phyloP scores from a whole-genome alignment of 2,888 invertebrate genomes.

The Gonocerus acuteangulatus region DNA sequence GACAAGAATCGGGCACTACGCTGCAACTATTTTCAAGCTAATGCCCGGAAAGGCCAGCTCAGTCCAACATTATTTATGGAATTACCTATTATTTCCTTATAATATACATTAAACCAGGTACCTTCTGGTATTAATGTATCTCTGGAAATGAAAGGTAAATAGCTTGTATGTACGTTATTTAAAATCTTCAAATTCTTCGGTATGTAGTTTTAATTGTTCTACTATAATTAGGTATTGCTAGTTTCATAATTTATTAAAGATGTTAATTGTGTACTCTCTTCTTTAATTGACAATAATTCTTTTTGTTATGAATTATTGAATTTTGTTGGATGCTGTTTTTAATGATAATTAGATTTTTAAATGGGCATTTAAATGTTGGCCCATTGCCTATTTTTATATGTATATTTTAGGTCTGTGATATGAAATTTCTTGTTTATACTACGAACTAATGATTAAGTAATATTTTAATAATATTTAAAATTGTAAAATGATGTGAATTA shows the following conservation, averaged over 20 bases:
- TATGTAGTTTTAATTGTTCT: too few species aligned
- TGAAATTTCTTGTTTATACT: slow-evolving; percentile 26
- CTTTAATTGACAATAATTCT: slow-evolving; percentile 14
- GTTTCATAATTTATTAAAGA: slow-evolving; percentile 2
- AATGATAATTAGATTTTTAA: slow-evolving; percentile 3
- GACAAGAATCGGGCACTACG: too few species aligned
- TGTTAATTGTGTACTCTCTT: not conserved
- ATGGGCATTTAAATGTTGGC: slow-evolving; percentile 12
- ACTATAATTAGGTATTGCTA: too few species aligned
- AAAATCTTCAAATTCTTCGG: too few species aligned
- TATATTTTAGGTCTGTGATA: slow-evolving; percentile 35
- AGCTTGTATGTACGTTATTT: too few species aligned
- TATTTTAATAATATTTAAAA: slow-evolving; percentile 9
- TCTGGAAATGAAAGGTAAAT: too few species aligned
- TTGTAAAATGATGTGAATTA: not conserved
- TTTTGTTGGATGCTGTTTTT: not conserved
- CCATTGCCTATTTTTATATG: slow-evolving; percentile 33
- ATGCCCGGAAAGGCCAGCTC: too few species aligned
- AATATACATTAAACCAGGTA: too few species aligned
- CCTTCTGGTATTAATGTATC: too few species aligned
- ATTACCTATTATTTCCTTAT: too few species aligned
- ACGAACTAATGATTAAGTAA: slow-evolving; percentile 9
- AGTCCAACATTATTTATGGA: too few species aligned
- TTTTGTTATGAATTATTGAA: slow-evolving; percentile 15
- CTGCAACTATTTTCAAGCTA: too few species aligned